These are phyloP conservation scores for Chrysomallon squamiferum DNA, from an alignment of 1,140 invertebrate species.

Conservation along the genomic window DNA sequence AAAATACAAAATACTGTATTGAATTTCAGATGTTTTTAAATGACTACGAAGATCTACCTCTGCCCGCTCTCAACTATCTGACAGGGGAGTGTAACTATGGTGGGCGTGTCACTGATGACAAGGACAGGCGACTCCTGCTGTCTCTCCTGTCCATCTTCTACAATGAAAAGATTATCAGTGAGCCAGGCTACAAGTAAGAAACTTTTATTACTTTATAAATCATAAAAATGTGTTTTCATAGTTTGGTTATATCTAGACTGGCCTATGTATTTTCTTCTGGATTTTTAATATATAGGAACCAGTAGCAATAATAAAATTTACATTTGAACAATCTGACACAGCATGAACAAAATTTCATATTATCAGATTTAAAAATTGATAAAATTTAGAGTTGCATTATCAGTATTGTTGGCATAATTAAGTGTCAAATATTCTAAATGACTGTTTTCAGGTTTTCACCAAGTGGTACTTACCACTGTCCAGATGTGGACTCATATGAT, in stretches of 20 bases:
- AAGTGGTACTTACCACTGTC: constrained; percentile 79
- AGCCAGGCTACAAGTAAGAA: constrained; percentile 61
- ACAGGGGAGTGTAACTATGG: constrained; percentile 97
- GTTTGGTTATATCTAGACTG: too few relatives aligned
- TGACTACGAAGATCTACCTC: constrained; percentile 63
- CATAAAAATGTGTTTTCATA: background rate
- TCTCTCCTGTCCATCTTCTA: constrained; percentile 60
- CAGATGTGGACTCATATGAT: constrained; percentile 69
- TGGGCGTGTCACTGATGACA: constrained; percentile 64
- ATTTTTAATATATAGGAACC: too few relatives aligned
- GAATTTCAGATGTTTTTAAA: constrained; percentile 64
- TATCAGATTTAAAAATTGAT: too few relatives aligned
- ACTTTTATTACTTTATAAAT: background rate
- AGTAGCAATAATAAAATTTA: too few relatives aligned
- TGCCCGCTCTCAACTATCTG: constrained; percentile 62
- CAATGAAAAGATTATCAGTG: constrained; percentile 46
- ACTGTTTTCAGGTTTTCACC: constrained; percentile 55
- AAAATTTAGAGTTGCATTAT: too few relatives aligned
- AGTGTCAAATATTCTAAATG: too few relatives aligned
- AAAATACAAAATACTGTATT: too few relatives aligned
- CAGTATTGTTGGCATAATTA: too few relatives aligned
- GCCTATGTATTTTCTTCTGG: too few relatives aligned
- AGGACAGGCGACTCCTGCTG: constrained; percentile 60
- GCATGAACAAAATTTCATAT: too few relatives aligned
- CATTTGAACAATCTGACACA: too few relatives aligned